phyloP scores from a whole-genome alignment of 2,797 vertebrate species.

The Tinamus major region DNA sequence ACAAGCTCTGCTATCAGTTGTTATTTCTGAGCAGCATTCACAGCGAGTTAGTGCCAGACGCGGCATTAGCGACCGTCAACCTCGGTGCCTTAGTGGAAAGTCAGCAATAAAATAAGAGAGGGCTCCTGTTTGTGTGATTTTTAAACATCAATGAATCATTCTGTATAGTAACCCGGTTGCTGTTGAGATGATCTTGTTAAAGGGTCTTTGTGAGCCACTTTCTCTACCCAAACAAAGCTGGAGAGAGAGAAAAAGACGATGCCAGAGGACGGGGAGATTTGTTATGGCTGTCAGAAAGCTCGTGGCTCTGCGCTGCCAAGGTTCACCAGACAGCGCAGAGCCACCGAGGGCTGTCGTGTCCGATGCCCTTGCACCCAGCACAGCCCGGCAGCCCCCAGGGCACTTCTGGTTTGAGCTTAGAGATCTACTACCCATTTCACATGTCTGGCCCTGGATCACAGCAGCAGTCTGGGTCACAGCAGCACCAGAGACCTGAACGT shows the following conservation, averaged over 20 bases:
- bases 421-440: background rate
- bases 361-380: fast-evolving
- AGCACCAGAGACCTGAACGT: background rate
- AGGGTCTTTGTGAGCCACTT: background rate
- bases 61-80: constrained; percentile 63
- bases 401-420: fast-evolving
- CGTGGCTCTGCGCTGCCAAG: background rate
- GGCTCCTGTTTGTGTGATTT: constrained; percentile 61
- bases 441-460: background rate
- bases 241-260: background rate
- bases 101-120: constrained; percentile 34
- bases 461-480: fast-evolving
- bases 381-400: background rate
- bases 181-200: background rate
- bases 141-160: constrained; percentile 67
- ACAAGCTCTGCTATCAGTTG: constrained; percentile 63
- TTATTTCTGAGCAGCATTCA: constrained; percentile 70
- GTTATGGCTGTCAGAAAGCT: background rate
- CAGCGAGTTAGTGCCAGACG: constrained; percentile 46
- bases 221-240: constrained; percentile 31
- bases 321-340: background rate
- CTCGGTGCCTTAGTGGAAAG: constrained; percentile 55
- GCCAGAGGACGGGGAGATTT: background rate
- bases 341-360: fast-evolving
- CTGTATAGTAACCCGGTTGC: constrained; percentile 11